phyloP scores from a whole-genome alignment of 2,888 invertebrate species.

The Amblyjoppa proteus region DNA sequence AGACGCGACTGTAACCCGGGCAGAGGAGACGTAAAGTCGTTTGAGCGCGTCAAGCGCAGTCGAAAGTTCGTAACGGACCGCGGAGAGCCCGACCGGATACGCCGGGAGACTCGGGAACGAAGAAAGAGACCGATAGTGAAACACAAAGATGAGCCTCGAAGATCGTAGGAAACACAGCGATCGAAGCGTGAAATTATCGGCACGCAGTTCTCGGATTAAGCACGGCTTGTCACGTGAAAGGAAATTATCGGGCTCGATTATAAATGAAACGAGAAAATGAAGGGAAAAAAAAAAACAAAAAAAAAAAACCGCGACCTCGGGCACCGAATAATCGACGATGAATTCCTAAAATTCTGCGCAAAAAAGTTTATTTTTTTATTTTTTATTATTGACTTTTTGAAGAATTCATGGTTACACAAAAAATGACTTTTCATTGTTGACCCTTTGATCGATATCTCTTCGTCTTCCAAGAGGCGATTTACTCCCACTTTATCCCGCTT shows the following conservation, averaged over 20 bases:
- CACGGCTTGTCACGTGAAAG: constrained; percentile 27
- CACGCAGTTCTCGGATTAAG: constrained; percentile 34
- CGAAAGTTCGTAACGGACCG: constrained; percentile 62
- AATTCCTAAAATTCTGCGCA: neutral
- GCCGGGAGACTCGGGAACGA: constrained; percentile 33
- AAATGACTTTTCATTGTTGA: neutral
- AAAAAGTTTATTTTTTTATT: too few species aligned
- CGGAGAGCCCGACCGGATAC: constrained; percentile 9
- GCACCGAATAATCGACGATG: neutral
- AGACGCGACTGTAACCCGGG: constrained; percentile 42
- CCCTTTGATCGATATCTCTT: neutral
- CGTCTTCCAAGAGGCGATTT: neutral
- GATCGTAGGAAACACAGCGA: constrained; percentile 30
- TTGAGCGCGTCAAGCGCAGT: constrained; percentile 52
- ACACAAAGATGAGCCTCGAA: constrained; percentile 8
- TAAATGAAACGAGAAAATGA: constrained; percentile 52
- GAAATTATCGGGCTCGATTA: constrained; percentile 11
- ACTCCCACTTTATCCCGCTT: neutral
- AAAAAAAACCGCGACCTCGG: constrained; percentile 58
- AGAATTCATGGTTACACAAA: neutral
- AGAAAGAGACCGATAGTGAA: constrained; percentile 36
- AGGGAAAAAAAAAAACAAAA: constrained; percentile 60
- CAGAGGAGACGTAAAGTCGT: constrained; percentile 3
- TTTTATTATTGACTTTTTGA: neutral
- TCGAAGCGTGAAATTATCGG: constrained; percentile 62